Conservation (phyloP, 1,140 invertebrate species). For the Zaprionus davidi region DNA sequence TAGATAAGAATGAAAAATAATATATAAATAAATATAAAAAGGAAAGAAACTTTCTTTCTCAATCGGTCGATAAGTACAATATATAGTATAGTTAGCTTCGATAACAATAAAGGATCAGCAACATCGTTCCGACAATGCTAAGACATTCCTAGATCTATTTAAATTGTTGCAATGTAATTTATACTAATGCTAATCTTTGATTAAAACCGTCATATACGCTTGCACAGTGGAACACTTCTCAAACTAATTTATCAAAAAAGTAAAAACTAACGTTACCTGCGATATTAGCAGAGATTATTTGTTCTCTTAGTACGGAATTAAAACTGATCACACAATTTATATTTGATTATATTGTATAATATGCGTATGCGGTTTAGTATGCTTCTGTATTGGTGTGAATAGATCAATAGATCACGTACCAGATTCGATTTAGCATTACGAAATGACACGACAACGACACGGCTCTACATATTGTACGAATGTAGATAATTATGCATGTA, state of each 20-base stretch:
- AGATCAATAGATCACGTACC: slow-evolving; percentile 5
- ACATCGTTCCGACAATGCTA: too few species aligned
- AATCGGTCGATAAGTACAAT: not conserved
- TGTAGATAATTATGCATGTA: not conserved
- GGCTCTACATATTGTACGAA: not conserved
- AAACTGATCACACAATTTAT: not conserved
- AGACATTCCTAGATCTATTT: too few species aligned
- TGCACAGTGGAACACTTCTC: not conserved
- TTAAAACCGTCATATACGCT: too few species aligned
- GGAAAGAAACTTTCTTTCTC: not conserved
- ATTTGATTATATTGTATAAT: not conserved
- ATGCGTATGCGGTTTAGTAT: not conserved
- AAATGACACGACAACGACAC: not conserved
- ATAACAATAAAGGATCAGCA: not conserved
- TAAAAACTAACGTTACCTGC: not conserved
- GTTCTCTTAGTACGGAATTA: not conserved
- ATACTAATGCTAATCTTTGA: too few species aligned
- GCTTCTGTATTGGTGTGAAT: not conserved
- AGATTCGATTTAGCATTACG: not conserved
- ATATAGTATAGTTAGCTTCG: not conserved
- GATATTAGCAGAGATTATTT: not conserved
- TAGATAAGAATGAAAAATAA: not conserved
- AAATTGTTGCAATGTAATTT: too few species aligned
- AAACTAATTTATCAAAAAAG: not conserved
- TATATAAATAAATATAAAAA: not conserved